phyloP scores from a whole-genome alignment of 2,113 vertebrate species.

The Mesitornis unicolor region DNA sequence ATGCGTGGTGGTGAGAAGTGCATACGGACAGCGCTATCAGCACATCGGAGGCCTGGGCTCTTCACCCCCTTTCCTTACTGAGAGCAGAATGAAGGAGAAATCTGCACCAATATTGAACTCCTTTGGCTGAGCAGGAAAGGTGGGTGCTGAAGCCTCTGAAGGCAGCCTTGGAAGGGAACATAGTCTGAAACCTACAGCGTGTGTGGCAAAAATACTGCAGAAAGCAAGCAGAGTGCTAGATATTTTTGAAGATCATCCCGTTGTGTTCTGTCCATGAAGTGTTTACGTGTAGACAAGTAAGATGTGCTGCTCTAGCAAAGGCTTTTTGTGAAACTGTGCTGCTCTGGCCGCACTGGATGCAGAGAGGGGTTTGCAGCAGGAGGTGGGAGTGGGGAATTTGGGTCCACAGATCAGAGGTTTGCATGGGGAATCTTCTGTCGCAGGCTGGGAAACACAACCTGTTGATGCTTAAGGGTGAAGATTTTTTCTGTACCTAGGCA shows the following conservation, averaged over 20 bases:
- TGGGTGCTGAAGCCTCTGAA: background rate
- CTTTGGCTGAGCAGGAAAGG: background rate
- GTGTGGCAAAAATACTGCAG: background rate
- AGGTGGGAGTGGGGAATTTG: background rate
- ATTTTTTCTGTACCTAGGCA: background rate
- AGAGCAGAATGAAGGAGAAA: background rate
- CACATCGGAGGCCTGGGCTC: background rate
- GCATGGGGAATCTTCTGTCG: background rate
- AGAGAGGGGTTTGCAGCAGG: background rate
- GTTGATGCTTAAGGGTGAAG: background rate
- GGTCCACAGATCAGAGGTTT: background rate
- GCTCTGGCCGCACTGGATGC: background rate
- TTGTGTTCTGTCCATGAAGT: background rate
- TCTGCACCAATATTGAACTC: background rate
- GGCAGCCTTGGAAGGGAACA: background rate
- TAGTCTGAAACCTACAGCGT: fast-evolving
- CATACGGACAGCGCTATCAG: background rate
- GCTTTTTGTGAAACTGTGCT: background rate
- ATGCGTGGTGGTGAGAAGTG: background rate
- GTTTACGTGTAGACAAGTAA: background rate
- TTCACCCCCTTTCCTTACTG: background rate
- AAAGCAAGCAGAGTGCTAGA: background rate
- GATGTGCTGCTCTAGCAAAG: background rate
- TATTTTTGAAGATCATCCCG: background rate
- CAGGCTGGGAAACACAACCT: background rate